Evolutionary conservation across 2,113 vertebrate species (phyloP).

Genomic region (Epinephelus moara): DNA sequence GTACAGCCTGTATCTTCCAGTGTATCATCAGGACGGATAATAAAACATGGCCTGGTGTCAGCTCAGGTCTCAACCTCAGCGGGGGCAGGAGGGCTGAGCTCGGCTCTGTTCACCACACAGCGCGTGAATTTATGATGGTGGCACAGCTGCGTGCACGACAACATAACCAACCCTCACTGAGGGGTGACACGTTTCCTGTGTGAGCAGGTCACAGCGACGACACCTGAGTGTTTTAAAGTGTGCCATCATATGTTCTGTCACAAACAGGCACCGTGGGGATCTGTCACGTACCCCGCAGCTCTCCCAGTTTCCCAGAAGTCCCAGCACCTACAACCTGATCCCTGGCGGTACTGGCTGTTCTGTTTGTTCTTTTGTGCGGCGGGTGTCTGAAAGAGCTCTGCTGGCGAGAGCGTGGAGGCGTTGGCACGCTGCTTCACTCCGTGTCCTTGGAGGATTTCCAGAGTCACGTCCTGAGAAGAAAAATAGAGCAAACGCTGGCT

Average conservation of each 20-base stretch:
- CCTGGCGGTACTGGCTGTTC: slow-evolving; percentile 57
- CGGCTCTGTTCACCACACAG: too few relatives aligned
- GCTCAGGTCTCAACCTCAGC: too few relatives aligned
- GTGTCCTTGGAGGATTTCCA: slow-evolving; percentile 78
- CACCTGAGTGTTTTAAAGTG: background rate
- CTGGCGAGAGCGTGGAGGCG: slow-evolving; percentile 36
- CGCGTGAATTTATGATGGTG: too few relatives aligned
- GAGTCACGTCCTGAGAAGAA: slow-evolving; percentile 61
- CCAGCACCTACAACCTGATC: slow-evolving; percentile 55
- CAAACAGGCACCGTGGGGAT: slow-evolving; percentile 12
- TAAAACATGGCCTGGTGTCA: too few relatives aligned
- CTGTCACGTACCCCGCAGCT: slow-evolving; percentile 28
- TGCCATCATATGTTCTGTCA: slow-evolving; percentile 24
- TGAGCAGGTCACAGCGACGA: background rate
- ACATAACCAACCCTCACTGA: too few relatives aligned
- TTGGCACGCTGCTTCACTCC: slow-evolving; percentile 66
- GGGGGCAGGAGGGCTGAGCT: too few relatives aligned
- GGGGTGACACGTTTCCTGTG: too few relatives aligned
- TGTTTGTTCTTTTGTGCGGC: slow-evolving; percentile 60
- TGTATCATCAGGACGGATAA: too few relatives aligned
- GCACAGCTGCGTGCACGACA: too few relatives aligned
- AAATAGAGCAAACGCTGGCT: slow-evolving; percentile 40
- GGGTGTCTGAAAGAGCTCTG: slow-evolving; percentile 53
- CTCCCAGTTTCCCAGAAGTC: slow-evolving; percentile 53
- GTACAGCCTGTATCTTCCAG: too few relatives aligned